Conservation (phyloP, 1,140 invertebrate species). For the Aphelinus atriplicis region DNA sequence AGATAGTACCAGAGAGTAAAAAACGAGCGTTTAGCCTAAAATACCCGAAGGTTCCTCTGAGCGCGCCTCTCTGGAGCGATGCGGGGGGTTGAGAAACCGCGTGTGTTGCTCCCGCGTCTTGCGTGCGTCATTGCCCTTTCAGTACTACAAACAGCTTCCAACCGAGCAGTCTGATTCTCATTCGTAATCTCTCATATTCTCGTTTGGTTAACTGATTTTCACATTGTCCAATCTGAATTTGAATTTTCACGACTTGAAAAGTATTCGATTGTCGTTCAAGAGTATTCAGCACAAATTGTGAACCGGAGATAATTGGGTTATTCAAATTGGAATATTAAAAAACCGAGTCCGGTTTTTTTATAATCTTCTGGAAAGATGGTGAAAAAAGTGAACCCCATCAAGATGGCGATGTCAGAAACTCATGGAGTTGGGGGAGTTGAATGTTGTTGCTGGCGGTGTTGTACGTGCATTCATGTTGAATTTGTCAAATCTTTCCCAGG, state of each 20-base stretch:
- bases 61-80: constrained; percentile 1
- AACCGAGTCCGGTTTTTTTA: neutral
- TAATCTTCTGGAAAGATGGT: neutral
- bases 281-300: no score
- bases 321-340: neutral
- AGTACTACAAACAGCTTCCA: neutral
- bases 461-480: constrained; percentile 79
- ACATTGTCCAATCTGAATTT: no score
- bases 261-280: no score
- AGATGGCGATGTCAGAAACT: neutral
- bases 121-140: neutral
- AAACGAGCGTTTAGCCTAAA: constrained; percentile 5
- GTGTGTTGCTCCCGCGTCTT: neutral
- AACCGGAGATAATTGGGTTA: no score
- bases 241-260: no score
- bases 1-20: no score
- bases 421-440: constrained; percentile 17
- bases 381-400: constrained; percentile 6
- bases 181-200: no score
- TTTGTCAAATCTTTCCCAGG: constrained; percentile 78
- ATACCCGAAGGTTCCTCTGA: neutral
- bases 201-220: no score
- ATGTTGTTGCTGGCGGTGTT: constrained; percentile 62
- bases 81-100: constrained; percentile 4
- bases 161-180: no score